phyloP scores from a whole-genome alignment of 2,888 invertebrate genomes.

The Hyppa rectilinea region DNA sequence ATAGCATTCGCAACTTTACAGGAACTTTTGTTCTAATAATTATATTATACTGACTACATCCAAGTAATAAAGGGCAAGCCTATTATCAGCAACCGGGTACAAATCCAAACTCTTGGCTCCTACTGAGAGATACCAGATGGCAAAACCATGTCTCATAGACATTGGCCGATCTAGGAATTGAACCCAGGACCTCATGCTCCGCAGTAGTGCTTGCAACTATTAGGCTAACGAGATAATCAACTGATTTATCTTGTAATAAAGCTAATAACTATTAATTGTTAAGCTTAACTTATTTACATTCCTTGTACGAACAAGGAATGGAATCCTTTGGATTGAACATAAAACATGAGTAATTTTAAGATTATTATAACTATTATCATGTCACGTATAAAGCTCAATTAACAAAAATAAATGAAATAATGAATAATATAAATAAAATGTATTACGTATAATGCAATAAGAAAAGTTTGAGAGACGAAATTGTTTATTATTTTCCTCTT shows the following conservation, averaged over 20 bases:
- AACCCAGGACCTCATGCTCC: too few species aligned
- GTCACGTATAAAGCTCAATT: neutral
- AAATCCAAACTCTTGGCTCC: too few species aligned
- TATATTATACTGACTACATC: neutral
- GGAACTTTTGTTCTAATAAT: neutral
- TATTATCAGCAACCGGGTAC: too few species aligned
- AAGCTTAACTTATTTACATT: neutral
- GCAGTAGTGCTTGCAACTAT: too few species aligned
- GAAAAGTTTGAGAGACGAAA: constrained; percentile 15
- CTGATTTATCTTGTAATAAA: neutral
- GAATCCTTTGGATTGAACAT: neutral
- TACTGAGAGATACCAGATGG: too few species aligned
- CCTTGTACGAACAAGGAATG: too few species aligned
- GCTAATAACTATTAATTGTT: neutral
- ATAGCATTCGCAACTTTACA: neutral
- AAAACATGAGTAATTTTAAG: constrained; percentile 2
- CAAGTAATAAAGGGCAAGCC: too few species aligned
- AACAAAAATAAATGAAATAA: neutral
- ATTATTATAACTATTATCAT: constrained; percentile 12
- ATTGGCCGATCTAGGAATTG: too few species aligned
- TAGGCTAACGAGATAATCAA: too few species aligned
- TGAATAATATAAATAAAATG: constrained; percentile 10
- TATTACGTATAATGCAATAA: constrained; percentile 19
- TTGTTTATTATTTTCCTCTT: constrained; percentile 37
- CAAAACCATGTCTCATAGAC: too few species aligned